phyloP scores from a whole-genome alignment of 1,140 invertebrate species.

The Varroa destructor region DNA sequence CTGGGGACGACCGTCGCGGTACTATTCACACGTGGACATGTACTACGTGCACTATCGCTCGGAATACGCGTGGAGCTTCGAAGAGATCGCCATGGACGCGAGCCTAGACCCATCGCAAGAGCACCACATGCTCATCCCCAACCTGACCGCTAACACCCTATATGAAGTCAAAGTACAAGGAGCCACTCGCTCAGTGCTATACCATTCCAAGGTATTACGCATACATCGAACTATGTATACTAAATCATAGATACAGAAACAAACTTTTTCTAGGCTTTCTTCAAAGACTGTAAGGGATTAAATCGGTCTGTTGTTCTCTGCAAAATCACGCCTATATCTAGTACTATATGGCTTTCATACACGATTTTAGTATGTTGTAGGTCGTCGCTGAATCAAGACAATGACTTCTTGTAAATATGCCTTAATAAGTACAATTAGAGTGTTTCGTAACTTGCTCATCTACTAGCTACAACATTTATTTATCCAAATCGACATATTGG shows the following conservation, averaged over 20 bases:
- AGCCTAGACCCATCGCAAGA: slow-evolving; percentile 41
- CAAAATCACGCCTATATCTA: too few species aligned
- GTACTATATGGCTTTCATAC: too few species aligned
- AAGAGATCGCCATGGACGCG: slow-evolving; percentile 51
- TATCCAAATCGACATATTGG: too few species aligned
- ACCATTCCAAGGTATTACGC: slow-evolving; percentile 45
- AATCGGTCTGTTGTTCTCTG: too few species aligned
- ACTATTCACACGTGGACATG: slow-evolving; percentile 55
- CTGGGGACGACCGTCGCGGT: slow-evolving; percentile 59
- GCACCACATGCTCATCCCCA: slow-evolving; percentile 53
- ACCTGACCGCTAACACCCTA: slow-evolving; percentile 56
- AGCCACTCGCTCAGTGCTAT: slow-evolving; percentile 53
- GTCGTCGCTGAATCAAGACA: too few species aligned
- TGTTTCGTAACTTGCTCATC: too few species aligned
- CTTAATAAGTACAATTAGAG: too few species aligned
- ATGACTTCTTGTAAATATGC: too few species aligned
- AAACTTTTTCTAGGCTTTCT: too few species aligned
- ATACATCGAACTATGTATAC: neutral
- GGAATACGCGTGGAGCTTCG: slow-evolving; percentile 47
- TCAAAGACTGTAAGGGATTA: too few species aligned
- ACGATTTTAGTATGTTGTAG: too few species aligned
- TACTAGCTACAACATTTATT: too few species aligned
- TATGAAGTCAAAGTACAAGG: slow-evolving; percentile 61
- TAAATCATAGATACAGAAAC: neutral
- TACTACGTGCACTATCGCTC: slow-evolving; percentile 59